Evolutionary conservation across 2,888 invertebrate genomes (phyloP).

Genomic region (Fabriciana adippe): DNA sequence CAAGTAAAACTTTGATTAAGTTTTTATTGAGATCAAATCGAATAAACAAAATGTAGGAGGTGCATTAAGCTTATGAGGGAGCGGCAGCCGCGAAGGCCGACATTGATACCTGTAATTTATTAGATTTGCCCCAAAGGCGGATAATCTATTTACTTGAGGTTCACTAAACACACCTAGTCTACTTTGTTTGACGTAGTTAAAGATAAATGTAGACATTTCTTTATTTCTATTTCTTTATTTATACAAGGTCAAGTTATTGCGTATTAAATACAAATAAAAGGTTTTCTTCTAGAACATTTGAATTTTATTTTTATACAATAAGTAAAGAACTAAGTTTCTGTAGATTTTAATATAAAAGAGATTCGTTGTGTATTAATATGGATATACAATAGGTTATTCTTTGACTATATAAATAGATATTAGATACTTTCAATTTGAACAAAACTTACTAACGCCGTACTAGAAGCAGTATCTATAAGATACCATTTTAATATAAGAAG

Average conservation of each 20-base stretch:
- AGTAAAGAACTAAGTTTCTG: too few relatives aligned
- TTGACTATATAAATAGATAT: too few relatives aligned
- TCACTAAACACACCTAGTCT: constrained; percentile 23
- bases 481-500: too few relatives aligned
- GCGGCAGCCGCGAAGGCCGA: constrained; percentile 55
- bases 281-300: not conserved
- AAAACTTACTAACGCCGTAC: too few relatives aligned
- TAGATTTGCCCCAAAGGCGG: constrained; percentile 67
- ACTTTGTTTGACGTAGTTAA: constrained; percentile 19
- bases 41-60: constrained; percentile 38
- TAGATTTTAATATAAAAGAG: too few relatives aligned
- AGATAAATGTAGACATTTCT: constrained; percentile 22
- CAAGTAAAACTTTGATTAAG: not conserved
- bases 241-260: constrained; percentile 4
- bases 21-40: constrained; percentile 44
- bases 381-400: too few relatives aligned
- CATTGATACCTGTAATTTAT: constrained; percentile 71
- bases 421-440: too few relatives aligned
- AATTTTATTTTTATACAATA: too few relatives aligned
- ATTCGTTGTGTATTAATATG: too few relatives aligned
- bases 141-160: constrained; percentile 64
- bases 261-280: not conserved
- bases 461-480: too few relatives aligned
- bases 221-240: constrained; percentile 15
- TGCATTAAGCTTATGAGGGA: constrained; percentile 48